These are phyloP conservation scores for Thaleichthys pacificus DNA, from an alignment of 2,797 vertebrate genomes.

Conservation along the genomic window DNA sequence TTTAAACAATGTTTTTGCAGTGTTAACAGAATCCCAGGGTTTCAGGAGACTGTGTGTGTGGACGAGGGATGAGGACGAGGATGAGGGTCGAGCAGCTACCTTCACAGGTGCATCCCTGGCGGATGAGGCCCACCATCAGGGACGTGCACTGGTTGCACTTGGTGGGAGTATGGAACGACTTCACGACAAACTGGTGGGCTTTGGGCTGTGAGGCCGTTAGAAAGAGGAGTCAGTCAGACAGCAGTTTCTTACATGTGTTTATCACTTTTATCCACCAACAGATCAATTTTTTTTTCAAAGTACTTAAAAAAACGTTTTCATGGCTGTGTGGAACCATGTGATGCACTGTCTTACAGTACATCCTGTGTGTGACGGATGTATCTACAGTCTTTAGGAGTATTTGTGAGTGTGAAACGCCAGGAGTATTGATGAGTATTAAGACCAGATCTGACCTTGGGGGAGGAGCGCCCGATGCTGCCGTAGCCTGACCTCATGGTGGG, in stretches of 20 bases:
- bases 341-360: too few relatives aligned
- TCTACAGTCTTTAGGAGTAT: not conserved
- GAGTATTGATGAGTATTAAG: not conserved
- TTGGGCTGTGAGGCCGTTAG: slow-evolving; percentile 79
- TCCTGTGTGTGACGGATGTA: not conserved
- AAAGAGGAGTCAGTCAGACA: not conserved
- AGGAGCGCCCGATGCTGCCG: slow-evolving; percentile 84
- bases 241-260: not conserved
- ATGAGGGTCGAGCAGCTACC: slow-evolving; percentile 66
- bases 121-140: slow-evolving; percentile 95
- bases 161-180: slow-evolving; percentile 89
- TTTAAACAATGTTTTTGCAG: too few relatives aligned
- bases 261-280: too few relatives aligned
- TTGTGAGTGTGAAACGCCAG: not conserved
- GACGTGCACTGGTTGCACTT: slow-evolving; percentile 99
- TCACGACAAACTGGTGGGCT: slow-evolving; percentile 98
- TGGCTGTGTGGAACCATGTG: too few relatives aligned
- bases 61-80: too few relatives aligned
- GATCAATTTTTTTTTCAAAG: too few relatives aligned
- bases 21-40: too few relatives aligned
- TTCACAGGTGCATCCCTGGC: slow-evolving; percentile 97
- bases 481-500: slow-evolving; percentile 87
- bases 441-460: slow-evolving; percentile 81
- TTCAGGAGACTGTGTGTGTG: too few relatives aligned
- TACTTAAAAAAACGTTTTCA: too few relatives aligned